Base-by-base conservation (phyloP, 1,140 invertebrate genomes). In the Lordiphosa mommai region DNA sequence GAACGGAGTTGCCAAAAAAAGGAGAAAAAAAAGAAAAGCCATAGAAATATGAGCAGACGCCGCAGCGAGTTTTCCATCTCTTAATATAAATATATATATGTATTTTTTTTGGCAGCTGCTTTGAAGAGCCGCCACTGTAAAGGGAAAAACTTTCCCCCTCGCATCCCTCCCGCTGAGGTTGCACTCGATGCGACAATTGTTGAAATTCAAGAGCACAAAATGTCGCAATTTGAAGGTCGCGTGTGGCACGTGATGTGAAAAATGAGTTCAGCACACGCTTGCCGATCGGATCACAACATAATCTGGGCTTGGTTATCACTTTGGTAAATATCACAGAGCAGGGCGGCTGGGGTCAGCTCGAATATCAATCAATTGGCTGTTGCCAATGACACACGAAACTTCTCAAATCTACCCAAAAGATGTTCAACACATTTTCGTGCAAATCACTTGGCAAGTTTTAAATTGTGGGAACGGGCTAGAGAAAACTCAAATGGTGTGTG, bases 161-260 rank as follows among this genome's bases (percentile, higher is more conserved):
- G 47, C 14, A 23, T 33, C 38, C 51, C 48, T 48, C 55, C 61
- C 61, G 49, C 48, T 50, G 51, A 58, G 41, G 27, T 36, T 33
- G 29, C 13, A 59, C 36, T 48, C 50, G 27, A 40, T 50, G 73
- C 44, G 70, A 59, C 60, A 59, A 59, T 70, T 66, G 72, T 55
- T 64, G 76, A 82, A 80, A 80, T 82, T 80, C 59, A 80, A 80
- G 74, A 80, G 76, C 50, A 76, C 76, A 67, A 80, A 80, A 82
- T 80, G 74, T 79, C 73, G 60, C 72, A 68, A 59, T 76, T 69
- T 41, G 44, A 58, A 50, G 61, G 76, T 73, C 74, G 76, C 76
- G 71, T 80, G 74, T 74, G 71, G 76, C 74, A 82, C 76, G 74
- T 80, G 76, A 80, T 79, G 73, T 76, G 73, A 72, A 77, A 77